A percentile compares a stretch with the other conserved stretches of the same genome.
Conservation (phyloP, 2,113 vertebrate species). For the Corythoichthys haematopterus region DNA sequence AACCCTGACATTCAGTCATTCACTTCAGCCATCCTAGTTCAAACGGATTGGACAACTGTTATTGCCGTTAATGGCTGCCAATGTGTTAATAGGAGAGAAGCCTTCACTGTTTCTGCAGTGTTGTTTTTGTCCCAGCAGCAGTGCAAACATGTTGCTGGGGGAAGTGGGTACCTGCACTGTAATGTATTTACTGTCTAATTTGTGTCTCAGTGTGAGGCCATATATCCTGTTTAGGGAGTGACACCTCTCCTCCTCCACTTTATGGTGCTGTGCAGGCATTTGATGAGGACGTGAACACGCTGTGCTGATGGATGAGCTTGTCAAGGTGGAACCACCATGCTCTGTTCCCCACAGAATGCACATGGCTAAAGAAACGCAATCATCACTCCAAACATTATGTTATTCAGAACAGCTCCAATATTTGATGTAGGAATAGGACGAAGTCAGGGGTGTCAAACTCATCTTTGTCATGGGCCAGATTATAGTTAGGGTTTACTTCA, state of each 20-base stretch:
- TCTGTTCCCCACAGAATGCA: constrained; percentile 46
- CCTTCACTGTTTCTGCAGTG: constrained; percentile 36
- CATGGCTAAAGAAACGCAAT: constrained; percentile 46
- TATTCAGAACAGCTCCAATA: constrained; percentile 54
- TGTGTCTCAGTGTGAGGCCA: constrained; percentile 75
- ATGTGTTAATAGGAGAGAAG: too few species aligned
- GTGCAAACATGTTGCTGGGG: constrained; percentile 64
- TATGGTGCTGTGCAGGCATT: constrained; percentile 63
- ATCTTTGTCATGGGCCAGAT: too few species aligned
- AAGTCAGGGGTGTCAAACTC: neutral
- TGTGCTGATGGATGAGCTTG: constrained; percentile 77
- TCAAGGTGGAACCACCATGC: constrained; percentile 64
- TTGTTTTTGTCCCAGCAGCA: constrained; percentile 57
- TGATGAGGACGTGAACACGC: constrained; percentile 69
- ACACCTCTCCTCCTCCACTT: constrained; percentile 76
- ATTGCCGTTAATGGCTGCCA: too few species aligned
- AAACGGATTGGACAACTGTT: too few species aligned
- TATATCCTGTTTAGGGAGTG: constrained; percentile 80
- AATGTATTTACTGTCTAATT: constrained; percentile 81
- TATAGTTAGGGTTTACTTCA: too few species aligned
- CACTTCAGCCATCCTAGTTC: too few species aligned
- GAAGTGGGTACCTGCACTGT: constrained; percentile 67
- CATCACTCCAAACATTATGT: constrained; percentile 44
- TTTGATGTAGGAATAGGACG: constrained; percentile 25
- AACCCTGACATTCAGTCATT: too few species aligned